A percentile compares a stretch with the other conserved stretches of the same genome.
Conservation (phyloP, 2,113 vertebrate genomes). For the Raja brachyura region DNA sequence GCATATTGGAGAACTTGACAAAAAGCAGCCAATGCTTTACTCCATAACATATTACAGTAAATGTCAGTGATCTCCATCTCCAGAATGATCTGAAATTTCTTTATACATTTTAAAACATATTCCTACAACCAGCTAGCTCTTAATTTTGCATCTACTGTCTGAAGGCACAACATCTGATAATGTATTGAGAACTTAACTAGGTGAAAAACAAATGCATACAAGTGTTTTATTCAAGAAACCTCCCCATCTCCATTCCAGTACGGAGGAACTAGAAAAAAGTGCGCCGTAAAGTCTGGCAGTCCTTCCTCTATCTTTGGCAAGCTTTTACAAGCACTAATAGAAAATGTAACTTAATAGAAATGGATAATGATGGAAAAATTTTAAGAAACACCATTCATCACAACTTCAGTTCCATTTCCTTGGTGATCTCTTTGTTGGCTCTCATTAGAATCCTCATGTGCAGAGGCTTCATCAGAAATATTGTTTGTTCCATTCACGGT, state of each 20-base stretch:
- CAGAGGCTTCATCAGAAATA: slow-evolving; percentile 62
- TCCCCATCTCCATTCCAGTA: slow-evolving; percentile 75
- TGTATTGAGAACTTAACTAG: slow-evolving; percentile 84
- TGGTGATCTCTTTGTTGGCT: slow-evolving; percentile 58
- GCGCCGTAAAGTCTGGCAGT: slow-evolving; percentile 84
- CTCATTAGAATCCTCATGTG: slow-evolving; percentile 62
- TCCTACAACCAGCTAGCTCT: slow-evolving; percentile 87
- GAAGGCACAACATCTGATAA: slow-evolving; percentile 98
- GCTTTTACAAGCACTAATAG: slow-evolving; percentile 96
- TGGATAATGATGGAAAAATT: slow-evolving; percentile 73
- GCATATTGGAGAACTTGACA: slow-evolving; percentile 97
- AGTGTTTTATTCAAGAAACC: slow-evolving; percentile 58
- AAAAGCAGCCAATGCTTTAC: slow-evolving; percentile 93
- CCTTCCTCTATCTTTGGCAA: slow-evolving; percentile 98
- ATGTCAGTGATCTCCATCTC: slow-evolving; percentile 68
- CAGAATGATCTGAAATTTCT: slow-evolving; percentile 75
- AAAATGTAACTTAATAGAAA: slow-evolving; percentile 76
- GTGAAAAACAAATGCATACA: slow-evolving; percentile 73
- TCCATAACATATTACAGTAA: slow-evolving; percentile 67
- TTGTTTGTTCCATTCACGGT: slow-evolving; percentile 73
- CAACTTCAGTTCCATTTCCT: slow-evolving; percentile 68
- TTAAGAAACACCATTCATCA: slow-evolving; percentile 91
- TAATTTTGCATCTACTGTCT: slow-evolving; percentile 94
- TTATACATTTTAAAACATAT: slow-evolving; percentile 47
- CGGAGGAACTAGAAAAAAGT: slow-evolving; percentile 74